A percentile compares a stretch with the other conserved stretches of the same genome.
These are phyloP conservation scores for Zoanthus sansibaricus DNA, from an alignment of 92 coral and sea anemone species.

Conservation along the genomic window DNA sequence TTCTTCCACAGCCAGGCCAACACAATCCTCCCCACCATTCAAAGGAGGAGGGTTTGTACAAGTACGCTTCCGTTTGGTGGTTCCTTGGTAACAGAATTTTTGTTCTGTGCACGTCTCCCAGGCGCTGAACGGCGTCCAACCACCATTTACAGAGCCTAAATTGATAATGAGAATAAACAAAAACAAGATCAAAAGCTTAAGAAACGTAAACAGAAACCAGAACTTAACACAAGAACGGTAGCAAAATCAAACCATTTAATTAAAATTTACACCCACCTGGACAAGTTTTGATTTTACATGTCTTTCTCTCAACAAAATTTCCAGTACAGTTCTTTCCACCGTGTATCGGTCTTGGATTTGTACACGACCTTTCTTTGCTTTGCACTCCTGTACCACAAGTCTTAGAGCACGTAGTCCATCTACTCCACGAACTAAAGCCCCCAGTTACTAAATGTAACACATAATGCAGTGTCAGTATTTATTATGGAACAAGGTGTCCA, in stretches of 20 bases:
- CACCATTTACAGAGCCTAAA: conserved; percentile 90
- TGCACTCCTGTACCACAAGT: conserved; percentile 75
- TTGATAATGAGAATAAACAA: not conserved
- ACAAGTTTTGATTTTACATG: conserved; percentile 70
- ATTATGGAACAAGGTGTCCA: conserved; percentile 70
- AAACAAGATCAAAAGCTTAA: too few species aligned
- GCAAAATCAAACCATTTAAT: not conserved
- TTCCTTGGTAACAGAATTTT: conserved; percentile 78
- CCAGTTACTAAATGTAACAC: conserved; percentile 61
- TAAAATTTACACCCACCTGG: conserved; percentile 62
- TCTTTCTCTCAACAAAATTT: conserved; percentile 50
- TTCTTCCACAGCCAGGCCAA: conserved; percentile 74
- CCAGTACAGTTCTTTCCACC: conserved; percentile 76
- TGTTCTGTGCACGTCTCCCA: conserved; percentile 86
- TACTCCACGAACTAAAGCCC: conserved; percentile 77
- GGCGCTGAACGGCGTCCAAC: conserved; percentile 81
- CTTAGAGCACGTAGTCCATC: conserved; percentile 75
- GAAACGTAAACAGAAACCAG: not conserved
- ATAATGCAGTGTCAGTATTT: not conserved
- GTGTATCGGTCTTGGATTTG: conserved; percentile 74
- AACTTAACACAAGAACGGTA: not conserved
- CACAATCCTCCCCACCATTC: conserved; percentile 92
- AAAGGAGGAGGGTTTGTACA: conserved; percentile 88
- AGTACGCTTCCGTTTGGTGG: conserved; percentile 65
- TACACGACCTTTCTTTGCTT: conserved; percentile 61